Percentiles rank a stretch among this genome's conserved stretches.
These are phyloP conservation scores for Eurystomus gularis DNA, from an alignment of 2,113 vertebrate genomes.

Conservation along the genomic window DNA sequence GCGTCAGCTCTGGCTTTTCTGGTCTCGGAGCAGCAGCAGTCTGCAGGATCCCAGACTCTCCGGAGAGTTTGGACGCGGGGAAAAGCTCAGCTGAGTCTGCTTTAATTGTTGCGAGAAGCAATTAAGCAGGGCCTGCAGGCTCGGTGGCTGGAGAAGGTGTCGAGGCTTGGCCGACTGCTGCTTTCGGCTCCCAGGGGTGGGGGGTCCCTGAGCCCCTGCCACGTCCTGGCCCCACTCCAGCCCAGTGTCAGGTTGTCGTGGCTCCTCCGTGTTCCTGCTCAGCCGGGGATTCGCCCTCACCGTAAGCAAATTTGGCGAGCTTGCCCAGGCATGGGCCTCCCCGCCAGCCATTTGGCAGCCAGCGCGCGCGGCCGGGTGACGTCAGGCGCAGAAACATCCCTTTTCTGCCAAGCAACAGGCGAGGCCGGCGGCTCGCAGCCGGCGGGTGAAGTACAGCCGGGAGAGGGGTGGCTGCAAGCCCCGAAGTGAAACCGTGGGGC, in stretches of 20 bases:
- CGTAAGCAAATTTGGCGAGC: background rate
- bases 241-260: background rate
- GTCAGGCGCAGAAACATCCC: background rate
- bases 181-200: rapidly evolving
- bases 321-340: background rate
- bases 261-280: background rate
- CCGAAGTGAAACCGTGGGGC: background rate
- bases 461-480: background rate
- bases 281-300: background rate
- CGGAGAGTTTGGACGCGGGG: background rate
- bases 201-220: rapidly evolving
- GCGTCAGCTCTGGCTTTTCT: constrained; percentile 43
- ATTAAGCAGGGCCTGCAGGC: background rate
- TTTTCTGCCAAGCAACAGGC: background rate
- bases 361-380: rapidly evolving
- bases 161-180: rapidly evolving
- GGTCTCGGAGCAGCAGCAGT: background rate
- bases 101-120: background rate
- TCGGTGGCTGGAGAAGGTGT: rapidly evolving
- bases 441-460: background rate
- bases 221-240: rapidly evolving
- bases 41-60: background rate
- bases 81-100: background rate
- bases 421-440: rapidly evolving
- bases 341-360: background rate